phyloP scores from a whole-genome alignment of 2,113 vertebrate species.

The Petrocephalus microphthalmus region DNA sequence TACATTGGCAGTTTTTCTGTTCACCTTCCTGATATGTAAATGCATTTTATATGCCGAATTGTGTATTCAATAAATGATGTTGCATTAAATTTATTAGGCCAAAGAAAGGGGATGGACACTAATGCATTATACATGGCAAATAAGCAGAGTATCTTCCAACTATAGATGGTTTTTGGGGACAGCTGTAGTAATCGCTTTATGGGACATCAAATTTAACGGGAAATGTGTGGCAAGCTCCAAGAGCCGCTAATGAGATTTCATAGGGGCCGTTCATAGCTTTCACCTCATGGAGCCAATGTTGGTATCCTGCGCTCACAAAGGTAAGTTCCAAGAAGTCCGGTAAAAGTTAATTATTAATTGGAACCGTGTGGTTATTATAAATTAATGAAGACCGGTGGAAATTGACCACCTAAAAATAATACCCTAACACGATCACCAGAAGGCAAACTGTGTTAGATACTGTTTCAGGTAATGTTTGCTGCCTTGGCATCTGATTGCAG shows the following conservation, averaged over 20 bases:
- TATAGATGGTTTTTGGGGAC: background rate
- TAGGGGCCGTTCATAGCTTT: background rate
- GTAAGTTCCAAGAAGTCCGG: conserved; percentile 27
- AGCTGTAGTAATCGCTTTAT: background rate
- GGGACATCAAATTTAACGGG: background rate
- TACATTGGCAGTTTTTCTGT: background rate
- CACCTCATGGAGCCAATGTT: background rate
- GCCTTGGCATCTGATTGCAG: conserved; percentile 20
- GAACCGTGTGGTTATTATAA: conserved; percentile 53
- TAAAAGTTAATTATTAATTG: conserved; percentile 56
- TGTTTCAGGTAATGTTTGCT: conserved; percentile 37
- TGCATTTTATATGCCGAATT: background rate
- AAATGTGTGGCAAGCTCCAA: background rate
- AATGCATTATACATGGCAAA: background rate
- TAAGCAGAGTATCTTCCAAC: background rate
- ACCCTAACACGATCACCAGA: conserved; percentile 42
- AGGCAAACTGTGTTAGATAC: conserved; percentile 32
- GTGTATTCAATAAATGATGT: background rate
- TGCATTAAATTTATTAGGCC: background rate
- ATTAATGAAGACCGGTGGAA: conserved; percentile 54
- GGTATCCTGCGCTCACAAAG: background rate
- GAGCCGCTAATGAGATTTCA: background rate
- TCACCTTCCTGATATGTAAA: background rate
- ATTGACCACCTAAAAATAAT: conserved; percentile 35
- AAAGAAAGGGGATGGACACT: background rate